Conservation (phyloP, 2,797 vertebrate species). For the Taenioides sp. region DNA sequence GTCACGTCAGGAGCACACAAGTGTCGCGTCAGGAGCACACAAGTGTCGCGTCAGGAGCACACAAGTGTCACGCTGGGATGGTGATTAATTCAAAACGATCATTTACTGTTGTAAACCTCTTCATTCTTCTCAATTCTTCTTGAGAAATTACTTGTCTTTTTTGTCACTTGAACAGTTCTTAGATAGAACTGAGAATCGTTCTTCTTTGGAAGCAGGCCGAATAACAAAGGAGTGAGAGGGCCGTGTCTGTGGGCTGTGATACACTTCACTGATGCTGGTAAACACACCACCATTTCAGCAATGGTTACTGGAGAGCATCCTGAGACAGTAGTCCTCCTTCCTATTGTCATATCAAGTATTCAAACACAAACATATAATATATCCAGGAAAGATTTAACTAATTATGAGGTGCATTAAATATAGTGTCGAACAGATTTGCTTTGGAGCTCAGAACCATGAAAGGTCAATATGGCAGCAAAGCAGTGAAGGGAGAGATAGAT, state of each 20-base stretch:
- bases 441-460: too few species aligned
- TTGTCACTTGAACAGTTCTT: not conserved
- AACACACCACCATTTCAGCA: constrained; percentile 70
- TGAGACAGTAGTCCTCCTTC: constrained; percentile 75
- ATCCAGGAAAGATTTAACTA: not conserved
- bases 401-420: not conserved
- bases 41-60: too few species aligned
- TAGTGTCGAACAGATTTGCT: not conserved
- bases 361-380: not conserved
- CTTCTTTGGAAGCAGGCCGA: not conserved
- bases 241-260: constrained; percentile 12
- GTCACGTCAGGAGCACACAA: too few species aligned
- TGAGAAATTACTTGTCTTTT: too few species aligned
- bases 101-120: too few species aligned
- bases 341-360: constrained; percentile 17
- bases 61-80: too few species aligned
- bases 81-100: too few species aligned
- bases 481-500: not conserved
- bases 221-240: not conserved
- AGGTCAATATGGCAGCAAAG: not conserved
- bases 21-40: too few species aligned
- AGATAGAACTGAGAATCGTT: not conserved
- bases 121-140: too few species aligned
- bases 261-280: constrained; percentile 71
- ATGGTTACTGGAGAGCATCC: constrained; percentile 77